Base-by-base conservation (phyloP, 2,888 invertebrate genomes). In the Tetranychus truncatus region DNA sequence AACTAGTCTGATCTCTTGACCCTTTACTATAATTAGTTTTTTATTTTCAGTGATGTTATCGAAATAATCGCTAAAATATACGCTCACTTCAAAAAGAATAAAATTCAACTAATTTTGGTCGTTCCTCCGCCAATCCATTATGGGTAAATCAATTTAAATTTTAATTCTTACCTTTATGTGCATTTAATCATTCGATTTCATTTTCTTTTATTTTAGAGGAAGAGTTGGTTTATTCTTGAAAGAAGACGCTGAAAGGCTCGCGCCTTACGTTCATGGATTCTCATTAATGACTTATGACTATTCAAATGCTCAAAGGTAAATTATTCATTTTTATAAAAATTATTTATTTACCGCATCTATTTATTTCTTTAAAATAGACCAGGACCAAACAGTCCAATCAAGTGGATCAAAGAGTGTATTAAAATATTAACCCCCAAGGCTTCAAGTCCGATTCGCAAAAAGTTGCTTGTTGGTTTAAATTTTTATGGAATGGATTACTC, bases 251-350 rank as follows among this genome's bases (percentile, higher is more conserved):
- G 88, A 91, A 80, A 86, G 87, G 72, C 85, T 95, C 73, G 88
- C 89, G 77, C 87, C 89, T 6, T 85, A 88, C 82, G 87, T 95
- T 0, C 89, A 89, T 80, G 91, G 88, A 44, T 92, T 95, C 81
- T 94, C 94, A 55, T 85, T 96, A n/a, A 95, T 95, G 95, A 95
- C 95, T 0, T 96, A 96, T 81, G 95, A 96, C 82, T 95, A 88
- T 83, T 94, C 94, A 2, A 90, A 84, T 82, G 86, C 89, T 15
- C 89, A 90, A 81, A 87, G 89, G 90, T 88, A 80, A 75, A 77
- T 45, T 72, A 9, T 21, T 21, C 45, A 45, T 34, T 55, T 55
- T 55, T 9, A 55, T 21, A 2, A 6, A n/a, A 21, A 15, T 6
- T 21, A 21, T 18, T n/a, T 55, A 45, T 55, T 71, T n/a, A n/a